Conservation (phyloP, 2,797 vertebrate species). For the Echiichthys vipera region DNA sequence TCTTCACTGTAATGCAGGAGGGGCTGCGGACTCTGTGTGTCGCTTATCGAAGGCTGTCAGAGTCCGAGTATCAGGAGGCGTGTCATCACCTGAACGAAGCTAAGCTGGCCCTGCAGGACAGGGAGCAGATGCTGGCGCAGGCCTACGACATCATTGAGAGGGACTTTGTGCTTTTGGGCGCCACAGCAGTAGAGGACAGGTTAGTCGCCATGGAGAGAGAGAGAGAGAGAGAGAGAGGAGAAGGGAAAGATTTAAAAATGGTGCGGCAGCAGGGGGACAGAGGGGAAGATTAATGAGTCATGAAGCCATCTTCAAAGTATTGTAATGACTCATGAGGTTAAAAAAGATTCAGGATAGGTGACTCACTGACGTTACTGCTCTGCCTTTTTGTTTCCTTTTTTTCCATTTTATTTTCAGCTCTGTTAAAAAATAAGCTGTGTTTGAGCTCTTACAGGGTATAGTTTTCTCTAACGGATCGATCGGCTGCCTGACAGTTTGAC, state of each 20-base stretch:
- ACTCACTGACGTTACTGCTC: constrained; percentile 29
- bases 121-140: constrained; percentile 93
- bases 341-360: constrained; percentile 33
- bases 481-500: constrained; percentile 53
- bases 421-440: background rate
- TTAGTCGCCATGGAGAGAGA: constrained; percentile 63
- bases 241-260: constrained; percentile 21
- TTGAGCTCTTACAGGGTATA: constrained; percentile 10
- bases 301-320: constrained; percentile 45
- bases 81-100: constrained; percentile 88
- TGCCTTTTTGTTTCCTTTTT: constrained; percentile 7
- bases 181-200: constrained; percentile 98
- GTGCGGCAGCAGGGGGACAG: constrained; percentile 36
- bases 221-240: background rate
- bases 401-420: constrained; percentile 4
- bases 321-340: constrained; percentile 48
- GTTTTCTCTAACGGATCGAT: constrained; percentile 45
- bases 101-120: constrained; percentile 92
- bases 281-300: constrained; percentile 58
- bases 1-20: constrained; percentile 83
- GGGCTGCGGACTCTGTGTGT: constrained; percentile 95
- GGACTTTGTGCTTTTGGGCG: constrained; percentile 93
- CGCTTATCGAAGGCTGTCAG: constrained; percentile 90
- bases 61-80: constrained; percentile 85
- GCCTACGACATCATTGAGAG: constrained; percentile 94